Percentiles rank a stretch among this genome's conserved stretches.
These are phyloP conservation scores for Drosophila borborema DNA, from an alignment of 2,888 invertebrate species.

Conservation along the genomic window DNA sequence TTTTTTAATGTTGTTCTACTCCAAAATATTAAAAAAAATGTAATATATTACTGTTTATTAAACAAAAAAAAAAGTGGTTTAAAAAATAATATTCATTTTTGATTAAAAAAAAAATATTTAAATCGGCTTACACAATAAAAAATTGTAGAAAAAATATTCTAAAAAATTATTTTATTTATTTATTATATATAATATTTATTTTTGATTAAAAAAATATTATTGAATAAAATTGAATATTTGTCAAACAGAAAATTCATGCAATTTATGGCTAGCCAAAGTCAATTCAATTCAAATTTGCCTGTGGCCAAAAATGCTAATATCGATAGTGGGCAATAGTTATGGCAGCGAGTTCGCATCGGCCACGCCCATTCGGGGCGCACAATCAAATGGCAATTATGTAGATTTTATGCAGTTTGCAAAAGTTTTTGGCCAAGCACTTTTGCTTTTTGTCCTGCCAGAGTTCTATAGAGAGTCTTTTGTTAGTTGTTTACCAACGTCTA, in stretches of 20 bases:
- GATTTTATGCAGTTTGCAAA: constrained; percentile 67
- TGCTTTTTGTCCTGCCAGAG: constrained; percentile 38
- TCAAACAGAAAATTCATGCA: neutral
- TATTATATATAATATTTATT: no score
- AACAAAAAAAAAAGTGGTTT: no score
- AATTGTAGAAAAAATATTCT: no score
- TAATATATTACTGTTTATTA: no score
- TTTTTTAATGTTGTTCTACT: no score
- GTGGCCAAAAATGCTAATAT: constrained; percentile 52
- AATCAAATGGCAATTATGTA: constrained; percentile 76
- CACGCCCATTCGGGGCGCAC: constrained; percentile 53
- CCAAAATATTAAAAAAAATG: no score
- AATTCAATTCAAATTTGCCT: constrained; percentile 22
- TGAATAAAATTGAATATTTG: neutral
- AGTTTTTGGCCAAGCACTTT: constrained; percentile 46
- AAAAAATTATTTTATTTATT: no score
- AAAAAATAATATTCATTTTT: no score
- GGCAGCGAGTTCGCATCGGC: constrained; percentile 34
- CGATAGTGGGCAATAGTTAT: constrained; percentile 45
- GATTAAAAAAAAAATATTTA: no score
- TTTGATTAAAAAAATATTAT: no score
- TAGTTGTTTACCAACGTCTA: constrained; percentile 76
- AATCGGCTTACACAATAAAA: no score
- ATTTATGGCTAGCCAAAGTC: constrained; percentile 1
- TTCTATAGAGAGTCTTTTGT: constrained; percentile 64